These are phyloP conservation scores for Phaenicophaeus curvirostris DNA, from an alignment of 2,797 vertebrate species.

Conservation along the genomic window DNA sequence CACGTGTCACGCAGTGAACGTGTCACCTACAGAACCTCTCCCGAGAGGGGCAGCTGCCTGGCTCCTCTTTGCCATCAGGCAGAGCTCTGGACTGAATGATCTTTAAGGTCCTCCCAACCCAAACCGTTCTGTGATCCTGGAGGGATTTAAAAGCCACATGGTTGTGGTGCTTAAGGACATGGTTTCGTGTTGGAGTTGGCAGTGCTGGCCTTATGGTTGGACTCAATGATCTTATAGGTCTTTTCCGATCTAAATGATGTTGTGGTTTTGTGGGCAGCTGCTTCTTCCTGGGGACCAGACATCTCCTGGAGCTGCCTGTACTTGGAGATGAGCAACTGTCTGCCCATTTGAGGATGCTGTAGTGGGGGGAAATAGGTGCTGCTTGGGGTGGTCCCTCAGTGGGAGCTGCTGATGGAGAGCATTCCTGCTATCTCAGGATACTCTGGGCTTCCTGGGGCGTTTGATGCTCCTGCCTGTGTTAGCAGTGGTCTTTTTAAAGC, in stretches of 20 bases:
- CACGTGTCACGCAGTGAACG: neutral
- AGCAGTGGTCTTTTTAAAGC: neutral
- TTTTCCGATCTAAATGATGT: no score
- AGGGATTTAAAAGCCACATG: no score
- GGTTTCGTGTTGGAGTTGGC: no score
- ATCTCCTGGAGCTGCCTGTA: neutral
- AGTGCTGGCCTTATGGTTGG: no score
- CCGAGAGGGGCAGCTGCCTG: neutral
- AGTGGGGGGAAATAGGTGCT: neutral
- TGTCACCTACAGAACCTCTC: no score
- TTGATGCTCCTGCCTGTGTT: neutral
- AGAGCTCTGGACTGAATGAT: neutral
- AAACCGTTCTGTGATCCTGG: no score
- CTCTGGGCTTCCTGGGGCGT: neutral
- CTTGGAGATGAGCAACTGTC: neutral
- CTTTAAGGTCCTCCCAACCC: no score
- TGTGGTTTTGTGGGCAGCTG: neutral
- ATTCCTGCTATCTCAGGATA: neutral
- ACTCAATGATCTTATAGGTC: no score
- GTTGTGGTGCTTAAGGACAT: no score
- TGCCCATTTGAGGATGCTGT: fast-evolving
- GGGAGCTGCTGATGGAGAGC: neutral
- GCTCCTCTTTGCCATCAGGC: fast-evolving
- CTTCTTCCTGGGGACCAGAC: neutral
- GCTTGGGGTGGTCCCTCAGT: neutral